Percentiles rank a stretch among this genome's conserved stretches.
These are phyloP conservation scores for Oedothorax gibbosus DNA, from an alignment of 1,140 invertebrate species.

Conservation along the genomic window DNA sequence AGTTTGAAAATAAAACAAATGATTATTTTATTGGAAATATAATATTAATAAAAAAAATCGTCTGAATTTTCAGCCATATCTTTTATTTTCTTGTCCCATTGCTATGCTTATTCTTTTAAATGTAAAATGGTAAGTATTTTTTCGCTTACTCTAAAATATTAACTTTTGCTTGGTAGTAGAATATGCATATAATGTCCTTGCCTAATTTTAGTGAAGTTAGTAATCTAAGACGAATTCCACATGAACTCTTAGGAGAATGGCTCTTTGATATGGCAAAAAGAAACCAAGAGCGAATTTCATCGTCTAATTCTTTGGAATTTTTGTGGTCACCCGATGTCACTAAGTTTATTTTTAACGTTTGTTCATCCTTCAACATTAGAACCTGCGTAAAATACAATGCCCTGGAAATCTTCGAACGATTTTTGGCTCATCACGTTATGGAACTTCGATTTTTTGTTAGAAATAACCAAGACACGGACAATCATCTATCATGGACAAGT, in stretches of 20 bases:
- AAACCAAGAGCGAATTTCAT: conserved; percentile 26
- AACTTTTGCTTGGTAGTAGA: no score
- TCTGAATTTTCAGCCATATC: no score
- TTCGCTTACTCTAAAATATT: no score
- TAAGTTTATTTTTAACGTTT: conserved; percentile 31
- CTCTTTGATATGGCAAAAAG: conserved; percentile 26
- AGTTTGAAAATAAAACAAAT: no score
- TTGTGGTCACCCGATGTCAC: conserved; percentile 6
- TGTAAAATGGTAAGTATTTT: no score
- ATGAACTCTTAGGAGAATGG: conserved; percentile 33
- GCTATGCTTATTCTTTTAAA: no score
- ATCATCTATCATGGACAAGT: conserved; percentile 24
- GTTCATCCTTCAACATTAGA: conserved; percentile 12
- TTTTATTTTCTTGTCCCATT: no score
- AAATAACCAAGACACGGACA: conserved; percentile 14
- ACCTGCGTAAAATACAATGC: conserved; percentile 21
- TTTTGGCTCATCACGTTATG: conserved; percentile 31
- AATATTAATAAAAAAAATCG: no score
- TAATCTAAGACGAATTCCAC: not conserved
- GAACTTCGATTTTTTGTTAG: conserved; percentile 16
- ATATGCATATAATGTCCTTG: conserved; percentile 30
- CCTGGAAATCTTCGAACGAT: conserved; percentile 38
- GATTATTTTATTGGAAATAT: no score
- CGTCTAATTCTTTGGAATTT: conserved; percentile 14
- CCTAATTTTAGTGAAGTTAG: not conserved